These are phyloP conservation scores for Artibeus jamaicensis DNA, from an alignment of 2,797 vertebrate species.

Conservation along the genomic window DNA sequence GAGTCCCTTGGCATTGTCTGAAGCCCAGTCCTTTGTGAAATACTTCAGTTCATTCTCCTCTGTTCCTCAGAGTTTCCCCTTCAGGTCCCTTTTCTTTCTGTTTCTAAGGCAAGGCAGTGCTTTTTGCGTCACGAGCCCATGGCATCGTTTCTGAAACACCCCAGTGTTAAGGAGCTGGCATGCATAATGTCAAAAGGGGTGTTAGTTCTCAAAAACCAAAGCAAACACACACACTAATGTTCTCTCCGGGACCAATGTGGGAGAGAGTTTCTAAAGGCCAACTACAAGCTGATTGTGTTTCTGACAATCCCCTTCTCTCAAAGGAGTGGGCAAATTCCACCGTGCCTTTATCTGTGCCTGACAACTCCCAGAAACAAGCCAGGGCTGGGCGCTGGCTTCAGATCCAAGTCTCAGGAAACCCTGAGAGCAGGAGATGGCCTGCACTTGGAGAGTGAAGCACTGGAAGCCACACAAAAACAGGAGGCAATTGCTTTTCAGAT, in stretches of 20 bases:
- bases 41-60: background rate
- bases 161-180: constrained; percentile 59
- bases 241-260: constrained; percentile 62
- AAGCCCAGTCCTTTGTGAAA: background rate
- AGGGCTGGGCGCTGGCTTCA: constrained; percentile 50
- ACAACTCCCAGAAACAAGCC: constrained; percentile 42
- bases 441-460: background rate
- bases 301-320: constrained; percentile 53
- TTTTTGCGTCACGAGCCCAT: constrained; percentile 55
- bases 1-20: background rate
- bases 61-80: background rate
- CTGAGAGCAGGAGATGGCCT: background rate
- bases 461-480: background rate
- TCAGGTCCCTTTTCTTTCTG: constrained; percentile 9
- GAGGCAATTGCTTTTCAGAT: constrained; percentile 44
- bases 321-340: constrained; percentile 41
- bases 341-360: constrained; percentile 60
- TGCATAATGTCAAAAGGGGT: constrained; percentile 63
- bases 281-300: constrained; percentile 66
- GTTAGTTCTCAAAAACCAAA: constrained; percentile 72
- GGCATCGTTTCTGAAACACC: constrained; percentile 72
- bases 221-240: constrained; percentile 73
- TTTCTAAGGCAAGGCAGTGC: constrained; percentile 54
- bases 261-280: constrained; percentile 72
- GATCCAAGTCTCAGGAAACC: constrained; percentile 60